Percentiles rank a stretch among this genome's conserved stretches.
Evolutionary conservation across 2,797 vertebrate genomes (phyloP).

Genomic region (Nannoperca obscura): DNA sequence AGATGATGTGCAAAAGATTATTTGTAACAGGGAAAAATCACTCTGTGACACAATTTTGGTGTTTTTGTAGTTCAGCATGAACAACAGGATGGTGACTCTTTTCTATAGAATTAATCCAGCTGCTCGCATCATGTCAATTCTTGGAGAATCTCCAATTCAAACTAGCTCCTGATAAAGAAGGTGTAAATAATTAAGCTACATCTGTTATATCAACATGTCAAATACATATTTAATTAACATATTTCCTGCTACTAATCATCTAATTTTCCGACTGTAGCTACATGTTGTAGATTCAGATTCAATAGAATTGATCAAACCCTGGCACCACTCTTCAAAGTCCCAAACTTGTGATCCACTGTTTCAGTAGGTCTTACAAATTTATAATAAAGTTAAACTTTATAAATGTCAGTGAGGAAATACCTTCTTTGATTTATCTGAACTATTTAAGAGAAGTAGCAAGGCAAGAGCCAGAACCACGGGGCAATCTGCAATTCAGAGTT

Average conservation of each 20-base stretch:
- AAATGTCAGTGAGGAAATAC: neutral
- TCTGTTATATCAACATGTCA: neutral
- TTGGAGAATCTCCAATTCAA: neutral
- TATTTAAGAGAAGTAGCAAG: neutral
- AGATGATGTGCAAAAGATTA: neutral
- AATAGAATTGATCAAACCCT: neutral
- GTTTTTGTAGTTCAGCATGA: neutral
- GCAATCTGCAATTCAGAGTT: neutral
- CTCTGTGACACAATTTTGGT: neutral
- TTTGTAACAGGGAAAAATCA: neutral
- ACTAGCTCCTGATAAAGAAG: neutral
- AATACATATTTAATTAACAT: conserved; percentile 3
- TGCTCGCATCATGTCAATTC: neutral
- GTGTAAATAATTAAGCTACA: neutral
- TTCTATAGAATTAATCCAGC: neutral
- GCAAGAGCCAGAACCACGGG: neutral
- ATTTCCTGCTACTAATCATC: neutral
- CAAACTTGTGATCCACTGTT: neutral
- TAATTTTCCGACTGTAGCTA: neutral
- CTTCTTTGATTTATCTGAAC: neutral
- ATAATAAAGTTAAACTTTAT: neutral
- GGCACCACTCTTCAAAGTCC: neutral
- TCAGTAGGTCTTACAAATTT: neutral
- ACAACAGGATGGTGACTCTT: neutral
- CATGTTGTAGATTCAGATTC: neutral